These are phyloP conservation scores for Drosophila leonis DNA, from an alignment of 2,888 invertebrate genomes.

Conservation along the genomic window DNA sequence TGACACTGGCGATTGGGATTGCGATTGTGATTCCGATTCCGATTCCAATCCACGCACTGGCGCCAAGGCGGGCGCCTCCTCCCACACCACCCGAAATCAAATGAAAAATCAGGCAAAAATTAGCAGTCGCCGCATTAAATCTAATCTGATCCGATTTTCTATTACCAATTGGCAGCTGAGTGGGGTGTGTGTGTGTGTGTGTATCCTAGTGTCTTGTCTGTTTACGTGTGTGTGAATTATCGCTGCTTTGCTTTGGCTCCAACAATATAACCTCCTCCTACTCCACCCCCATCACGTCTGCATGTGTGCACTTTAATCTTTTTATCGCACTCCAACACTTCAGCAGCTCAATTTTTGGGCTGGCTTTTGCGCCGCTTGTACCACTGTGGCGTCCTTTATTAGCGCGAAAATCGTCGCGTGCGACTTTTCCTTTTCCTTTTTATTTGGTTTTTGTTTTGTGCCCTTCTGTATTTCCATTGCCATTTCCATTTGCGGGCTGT, in stretches of 20 bases:
- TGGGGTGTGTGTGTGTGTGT: constrained; percentile 18
- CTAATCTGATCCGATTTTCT: constrained; percentile 81
- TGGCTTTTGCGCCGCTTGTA: constrained; percentile 69
- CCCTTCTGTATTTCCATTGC: constrained; percentile 21
- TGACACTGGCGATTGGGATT: constrained; percentile 15
- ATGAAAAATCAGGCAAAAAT: constrained; percentile 76
- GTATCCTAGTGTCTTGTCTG: constrained; percentile 16
- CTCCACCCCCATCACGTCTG: constrained; percentile 10
- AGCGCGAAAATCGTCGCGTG: constrained; percentile 75
- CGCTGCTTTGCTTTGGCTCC: constrained; percentile 33
- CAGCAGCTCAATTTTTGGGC: constrained; percentile 49
- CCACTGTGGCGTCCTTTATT: constrained; percentile 58
- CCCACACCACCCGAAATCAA: constrained; percentile 21
- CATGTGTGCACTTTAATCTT: constrained; percentile 75
- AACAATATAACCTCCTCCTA: neutral
- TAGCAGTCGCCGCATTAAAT: constrained; percentile 78
- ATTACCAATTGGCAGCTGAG: constrained; percentile 71
- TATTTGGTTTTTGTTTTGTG: neutral
- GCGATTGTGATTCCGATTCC: constrained; percentile 14
- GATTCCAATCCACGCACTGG: constrained; percentile 31
- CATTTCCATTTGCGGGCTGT: constrained; percentile 55
- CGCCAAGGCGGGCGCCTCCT: constrained; percentile 49
- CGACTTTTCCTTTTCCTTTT: constrained; percentile 43
- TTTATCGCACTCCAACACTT: constrained; percentile 79
- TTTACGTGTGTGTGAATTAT: constrained; percentile 46